phyloP scores from a whole-genome alignment of 2,888 invertebrate species.

The Stomorhina lunata region DNA sequence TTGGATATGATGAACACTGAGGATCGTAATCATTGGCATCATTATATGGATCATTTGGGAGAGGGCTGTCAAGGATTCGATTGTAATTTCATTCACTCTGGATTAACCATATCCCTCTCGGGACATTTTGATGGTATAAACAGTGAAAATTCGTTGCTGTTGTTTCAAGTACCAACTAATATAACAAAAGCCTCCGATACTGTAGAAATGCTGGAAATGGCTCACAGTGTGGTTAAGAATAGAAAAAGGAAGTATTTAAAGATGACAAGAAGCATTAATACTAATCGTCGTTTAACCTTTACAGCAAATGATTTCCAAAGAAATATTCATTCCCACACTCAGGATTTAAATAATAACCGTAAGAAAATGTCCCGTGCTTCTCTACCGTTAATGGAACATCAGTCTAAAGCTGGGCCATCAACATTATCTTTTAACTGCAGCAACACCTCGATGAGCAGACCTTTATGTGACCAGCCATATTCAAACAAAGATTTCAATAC shows the following conservation, averaged over 20 bases:
- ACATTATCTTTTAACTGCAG: background rate
- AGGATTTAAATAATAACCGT: background rate
- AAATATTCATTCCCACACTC: background rate
- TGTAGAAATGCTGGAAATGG: constrained; percentile 39
- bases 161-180: constrained; percentile 34
- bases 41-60: constrained; percentile 41
- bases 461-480: background rate
- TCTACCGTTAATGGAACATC: background rate
- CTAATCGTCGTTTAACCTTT: background rate
- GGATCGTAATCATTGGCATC: constrained; percentile 28
- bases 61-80: constrained; percentile 27
- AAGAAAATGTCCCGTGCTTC: background rate
- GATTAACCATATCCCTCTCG: constrained; percentile 25
- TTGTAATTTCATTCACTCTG: constrained; percentile 38
- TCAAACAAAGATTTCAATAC: background rate
- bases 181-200: constrained; percentile 14
- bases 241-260: background rate
- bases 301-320: background rate
- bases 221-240: constrained; percentile 23
- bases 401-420: background rate
- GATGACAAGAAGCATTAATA: background rate
- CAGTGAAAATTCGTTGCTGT: background rate
- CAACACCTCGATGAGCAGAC: background rate
- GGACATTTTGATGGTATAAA: constrained; percentile 23
- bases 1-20: constrained; percentile 22